phyloP scores from a whole-genome alignment of 2,113 vertebrate genomes.

The Empidonax alnorum region DNA sequence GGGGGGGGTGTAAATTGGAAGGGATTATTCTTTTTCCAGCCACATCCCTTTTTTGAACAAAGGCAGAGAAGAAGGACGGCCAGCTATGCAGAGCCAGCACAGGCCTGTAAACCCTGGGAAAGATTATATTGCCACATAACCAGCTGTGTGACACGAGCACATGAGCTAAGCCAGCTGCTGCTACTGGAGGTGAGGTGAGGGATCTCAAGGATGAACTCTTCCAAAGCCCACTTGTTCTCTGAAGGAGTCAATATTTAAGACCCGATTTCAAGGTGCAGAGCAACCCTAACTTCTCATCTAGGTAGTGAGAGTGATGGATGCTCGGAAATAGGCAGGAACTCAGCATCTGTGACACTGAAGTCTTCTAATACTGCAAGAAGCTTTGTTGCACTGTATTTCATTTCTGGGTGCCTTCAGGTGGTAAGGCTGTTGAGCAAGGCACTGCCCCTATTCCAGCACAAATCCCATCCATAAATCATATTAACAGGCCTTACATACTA shows the following conservation, averaged over 20 bases:
- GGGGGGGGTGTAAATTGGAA: neutral
- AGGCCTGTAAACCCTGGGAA: neutral
- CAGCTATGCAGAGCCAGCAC: neutral
- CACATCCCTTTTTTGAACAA: neutral
- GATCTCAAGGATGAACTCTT: neutral
- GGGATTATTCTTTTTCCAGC: neutral
- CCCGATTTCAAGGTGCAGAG: neutral
- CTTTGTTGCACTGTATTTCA: neutral
- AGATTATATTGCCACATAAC: neutral
- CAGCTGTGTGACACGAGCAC: fast-evolving
- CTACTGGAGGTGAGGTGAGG: neutral
- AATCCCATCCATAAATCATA: neutral
- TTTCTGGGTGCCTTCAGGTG: neutral
- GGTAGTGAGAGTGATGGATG: neutral
- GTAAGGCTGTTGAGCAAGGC: neutral
- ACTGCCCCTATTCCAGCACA: neutral
- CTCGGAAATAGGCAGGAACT: fast-evolving
- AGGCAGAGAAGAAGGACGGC: neutral
- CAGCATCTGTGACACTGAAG: neutral
- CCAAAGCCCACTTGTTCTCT: neutral
- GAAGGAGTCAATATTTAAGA: neutral
- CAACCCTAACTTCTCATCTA: neutral
- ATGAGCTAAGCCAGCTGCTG: neutral
- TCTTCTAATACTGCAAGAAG: neutral
- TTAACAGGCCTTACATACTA: neutral